Percentiles rank a stretch among this genome's conserved stretches.
Evolutionary conservation across 2,113 vertebrate species (phyloP).

Genomic region (Gavia stellata): DNA sequence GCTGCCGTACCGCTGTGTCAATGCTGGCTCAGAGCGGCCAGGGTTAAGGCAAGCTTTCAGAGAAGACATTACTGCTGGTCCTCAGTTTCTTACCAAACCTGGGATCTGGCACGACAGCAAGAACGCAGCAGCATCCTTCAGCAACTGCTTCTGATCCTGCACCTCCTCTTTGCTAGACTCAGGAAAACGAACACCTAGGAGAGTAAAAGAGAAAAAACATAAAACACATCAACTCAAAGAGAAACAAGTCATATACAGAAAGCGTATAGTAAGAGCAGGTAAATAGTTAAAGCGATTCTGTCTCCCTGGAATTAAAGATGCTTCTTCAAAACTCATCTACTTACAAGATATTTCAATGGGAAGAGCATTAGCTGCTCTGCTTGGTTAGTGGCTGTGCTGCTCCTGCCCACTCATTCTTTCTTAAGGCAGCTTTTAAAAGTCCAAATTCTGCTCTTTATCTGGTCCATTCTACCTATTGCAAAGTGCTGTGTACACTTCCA

Average conservation of each 20-base stretch:
- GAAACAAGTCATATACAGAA: not conserved
- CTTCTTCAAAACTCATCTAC: not conserved
- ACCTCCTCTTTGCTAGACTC: conserved; percentile 86
- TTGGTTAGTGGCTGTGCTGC: not conserved
- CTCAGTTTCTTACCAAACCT: conserved; percentile 81
- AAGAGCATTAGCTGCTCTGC: not conserved
- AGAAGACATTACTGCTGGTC: not conserved
- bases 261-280: fast-evolving
- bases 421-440: not conserved
- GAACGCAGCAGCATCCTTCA: conserved; percentile 93
- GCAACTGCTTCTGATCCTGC: conserved; percentile 92
- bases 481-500: not conserved
- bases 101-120: conserved; percentile 94
- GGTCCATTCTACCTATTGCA: not conserved
- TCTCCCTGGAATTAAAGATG: not conserved
- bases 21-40: not conserved
- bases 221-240: not conserved
- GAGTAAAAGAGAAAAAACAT: not conserved
- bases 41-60: not conserved
- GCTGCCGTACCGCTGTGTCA: fast-evolving
- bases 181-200: conserved; percentile 89
- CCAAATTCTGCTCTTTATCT: not conserved
- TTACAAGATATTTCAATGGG: no score
- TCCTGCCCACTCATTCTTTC: not conserved
- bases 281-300: not conserved